Base-by-base conservation (phyloP, 2,113 vertebrate genomes). In the Pelecanus crispus region DNA sequence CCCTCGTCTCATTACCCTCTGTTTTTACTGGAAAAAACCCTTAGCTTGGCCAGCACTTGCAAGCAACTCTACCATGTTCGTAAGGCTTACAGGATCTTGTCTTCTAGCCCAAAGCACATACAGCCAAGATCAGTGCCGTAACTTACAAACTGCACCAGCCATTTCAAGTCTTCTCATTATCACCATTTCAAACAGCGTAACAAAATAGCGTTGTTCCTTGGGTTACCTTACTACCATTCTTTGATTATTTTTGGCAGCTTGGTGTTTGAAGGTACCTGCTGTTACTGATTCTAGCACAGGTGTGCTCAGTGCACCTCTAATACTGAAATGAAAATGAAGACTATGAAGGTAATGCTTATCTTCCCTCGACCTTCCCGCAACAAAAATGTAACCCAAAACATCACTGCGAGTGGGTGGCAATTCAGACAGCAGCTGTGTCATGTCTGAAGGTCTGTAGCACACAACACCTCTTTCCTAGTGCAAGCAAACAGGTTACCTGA, bases 401-500 rank as follows among this genome's bases (percentile, higher is more conserved):
- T 7, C 52, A 6, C 53, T 11, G 34, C 0, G 0, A 70, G 58
- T 6, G 36, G 83, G 26, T 74, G 75, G 79, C 70, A 81, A 44
- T 29, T 67, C 38, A 56, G 38, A 11, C 21, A 81, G 77, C 63
- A 66, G 13, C 65, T 89, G 66, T 8, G 17, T 20, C 32, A 2
- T 1, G 9, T 8, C 85, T 58, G 38, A 65, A 62, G 49, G 32
- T 3, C 29, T 72, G 49, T 3, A 78, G 47, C 55, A 78, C 56
- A 22, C 42, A 77, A 2, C 5, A 13, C 7, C 13, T 17, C 49
- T 24, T 40, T 40, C 29, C 38, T 3, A 88, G 32, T 19, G 44
- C 44, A 50, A 44, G 53, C 8, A 53, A 91, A 40, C 4, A 34
- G 17, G 28, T 83, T 91, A 99, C 99, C 99, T 99, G 99, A 93